Percentiles rank a stretch among this genome's conserved stretches.
These are phyloP conservation scores for Ibycter americanus DNA, from an alignment of 2,797 vertebrate species.

Conservation along the genomic window DNA sequence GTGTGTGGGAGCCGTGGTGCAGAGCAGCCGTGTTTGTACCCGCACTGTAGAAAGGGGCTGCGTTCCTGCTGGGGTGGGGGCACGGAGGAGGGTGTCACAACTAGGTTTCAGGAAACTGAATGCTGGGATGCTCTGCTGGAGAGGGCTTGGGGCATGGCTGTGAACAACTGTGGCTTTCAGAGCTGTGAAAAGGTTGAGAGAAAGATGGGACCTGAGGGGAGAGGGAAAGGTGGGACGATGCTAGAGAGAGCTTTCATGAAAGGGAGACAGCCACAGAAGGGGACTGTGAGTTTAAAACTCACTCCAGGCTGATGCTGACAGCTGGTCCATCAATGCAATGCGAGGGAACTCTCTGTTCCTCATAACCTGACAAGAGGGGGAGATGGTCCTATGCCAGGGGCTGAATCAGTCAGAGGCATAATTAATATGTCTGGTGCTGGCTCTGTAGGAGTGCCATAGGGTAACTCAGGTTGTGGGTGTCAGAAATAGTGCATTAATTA, in stretches of 20 bases:
- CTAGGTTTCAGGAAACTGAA: neutral
- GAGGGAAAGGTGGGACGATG: neutral
- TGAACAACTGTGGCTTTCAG: too few species aligned
- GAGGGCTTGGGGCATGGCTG: neutral
- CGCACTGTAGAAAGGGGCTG: rapidly evolving
- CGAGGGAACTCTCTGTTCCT: neutral
- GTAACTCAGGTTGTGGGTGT: neutral
- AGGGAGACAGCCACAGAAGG: neutral
- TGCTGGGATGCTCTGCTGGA: neutral
- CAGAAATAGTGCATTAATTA: slow-evolving; percentile 1
- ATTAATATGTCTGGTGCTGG: neutral
- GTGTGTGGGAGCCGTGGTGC: neutral
- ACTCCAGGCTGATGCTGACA: neutral
- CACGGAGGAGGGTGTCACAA: neutral
- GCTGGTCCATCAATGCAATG: neutral
- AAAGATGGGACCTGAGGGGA: neutral
- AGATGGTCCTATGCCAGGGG: neutral
- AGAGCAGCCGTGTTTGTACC: neutral
- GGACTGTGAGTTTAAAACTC: neutral
- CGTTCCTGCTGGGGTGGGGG: neutral
- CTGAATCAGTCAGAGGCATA: neutral
- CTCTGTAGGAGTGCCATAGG: neutral
- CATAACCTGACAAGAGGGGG: neutral
- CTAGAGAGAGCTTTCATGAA: neutral
- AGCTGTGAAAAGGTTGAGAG: neutral